phyloP scores from a whole-genome alignment of 1,140 invertebrate species.

The Samia ricini region DNA sequence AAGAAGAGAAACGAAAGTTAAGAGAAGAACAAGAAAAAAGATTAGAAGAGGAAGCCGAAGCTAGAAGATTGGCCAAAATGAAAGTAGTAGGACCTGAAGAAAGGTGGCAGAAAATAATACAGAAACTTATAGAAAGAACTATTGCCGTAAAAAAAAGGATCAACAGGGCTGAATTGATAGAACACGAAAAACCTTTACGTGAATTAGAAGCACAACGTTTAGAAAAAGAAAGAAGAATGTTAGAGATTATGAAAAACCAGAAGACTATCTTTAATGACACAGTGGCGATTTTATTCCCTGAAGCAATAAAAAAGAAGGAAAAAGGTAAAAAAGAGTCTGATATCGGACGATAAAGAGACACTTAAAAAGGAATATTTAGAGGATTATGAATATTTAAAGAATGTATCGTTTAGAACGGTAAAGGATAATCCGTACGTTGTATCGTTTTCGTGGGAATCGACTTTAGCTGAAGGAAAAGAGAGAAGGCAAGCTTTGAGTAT shows the following conservation, averaged over 20 bases:
- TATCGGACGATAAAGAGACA: slow-evolving; percentile 42
- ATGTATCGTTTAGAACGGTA: slow-evolving; percentile 41
- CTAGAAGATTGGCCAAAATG: slow-evolving; percentile 41
- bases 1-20: slow-evolving; percentile 58
- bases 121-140: slow-evolving; percentile 68
- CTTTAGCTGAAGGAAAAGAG: slow-evolving; percentile 61
- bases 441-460: slow-evolving; percentile 64
- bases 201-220: slow-evolving; percentile 66
- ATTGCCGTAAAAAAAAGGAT: slow-evolving; percentile 74
- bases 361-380: slow-evolving; percentile 53
- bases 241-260: slow-evolving; percentile 74
- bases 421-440: slow-evolving; percentile 54
- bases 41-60: slow-evolving; percentile 63
- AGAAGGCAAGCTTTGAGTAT: slow-evolving; percentile 55
- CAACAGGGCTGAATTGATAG: slow-evolving; percentile 64
- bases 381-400: slow-evolving; percentile 52
- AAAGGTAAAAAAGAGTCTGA: slow-evolving; percentile 51
- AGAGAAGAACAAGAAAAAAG: slow-evolving; percentile 62
- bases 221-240: slow-evolving; percentile 67
- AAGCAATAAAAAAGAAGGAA: slow-evolving; percentile 60
- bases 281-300: slow-evolving; percentile 73
- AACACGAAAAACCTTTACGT: slow-evolving; percentile 69
- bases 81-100: slow-evolving; percentile 65
- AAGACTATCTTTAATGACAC: slow-evolving; percentile 72
- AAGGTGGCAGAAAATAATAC: slow-evolving; percentile 68